Evolutionary conservation across 2,113 vertebrate species (phyloP).

Genomic region (Phaetusa simplex): DNA sequence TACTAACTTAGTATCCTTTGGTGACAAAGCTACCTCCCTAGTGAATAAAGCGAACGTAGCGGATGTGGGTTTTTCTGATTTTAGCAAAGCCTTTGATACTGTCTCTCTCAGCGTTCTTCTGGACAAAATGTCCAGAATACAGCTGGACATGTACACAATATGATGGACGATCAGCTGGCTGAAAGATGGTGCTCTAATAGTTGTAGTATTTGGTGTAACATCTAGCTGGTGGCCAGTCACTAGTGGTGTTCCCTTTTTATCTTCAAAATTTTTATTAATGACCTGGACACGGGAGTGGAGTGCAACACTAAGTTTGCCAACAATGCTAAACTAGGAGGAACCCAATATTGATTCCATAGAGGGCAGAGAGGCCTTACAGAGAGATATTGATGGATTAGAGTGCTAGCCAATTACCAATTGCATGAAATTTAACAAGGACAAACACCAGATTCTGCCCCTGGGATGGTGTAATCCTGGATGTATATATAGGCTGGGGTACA

Average conservation of each 20-base stretch:
- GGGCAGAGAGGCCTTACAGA: not conserved
- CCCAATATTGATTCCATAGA: rapidly evolving
- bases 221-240: not conserved
- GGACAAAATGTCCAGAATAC: not conserved
- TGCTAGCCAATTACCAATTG: not conserved
- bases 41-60: not conserved
- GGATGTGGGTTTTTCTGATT: not conserved
- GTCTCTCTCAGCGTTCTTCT: not conserved
- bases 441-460: not conserved
- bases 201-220: not conserved
- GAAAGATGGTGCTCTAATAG: not conserved
- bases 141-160: not conserved
- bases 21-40: not conserved
- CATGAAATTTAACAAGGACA: not conserved
- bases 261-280: not conserved
- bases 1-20: not conserved
- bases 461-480: not conserved
- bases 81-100: not conserved
- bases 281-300: not conserved
- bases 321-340: not conserved
- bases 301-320: not conserved
- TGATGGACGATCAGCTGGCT: not conserved
- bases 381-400: not conserved
- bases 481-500: not conserved
- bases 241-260: not conserved